Percentiles rank a stretch among this genome's conserved stretches.
Evolutionary conservation across 2,113 vertebrate species (phyloP).

Genomic region (Empidonax traillii): DNA sequence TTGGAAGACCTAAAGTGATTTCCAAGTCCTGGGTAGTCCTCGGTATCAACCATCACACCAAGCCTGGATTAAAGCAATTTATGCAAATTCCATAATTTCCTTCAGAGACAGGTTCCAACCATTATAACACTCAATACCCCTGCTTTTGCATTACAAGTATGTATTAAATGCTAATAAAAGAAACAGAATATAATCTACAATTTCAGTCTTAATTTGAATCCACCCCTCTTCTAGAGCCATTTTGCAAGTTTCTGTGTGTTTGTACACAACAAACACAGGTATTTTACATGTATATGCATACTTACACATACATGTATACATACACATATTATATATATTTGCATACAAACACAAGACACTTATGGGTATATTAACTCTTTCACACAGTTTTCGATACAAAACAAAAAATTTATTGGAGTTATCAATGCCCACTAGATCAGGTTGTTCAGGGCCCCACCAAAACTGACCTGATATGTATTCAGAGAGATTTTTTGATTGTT

Average conservation of each 20-base stretch:
- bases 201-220: fast-evolving
- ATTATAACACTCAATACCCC: fast-evolving
- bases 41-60: fast-evolving
- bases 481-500: not conserved
- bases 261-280: not conserved
- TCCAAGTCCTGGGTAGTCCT: not conserved
- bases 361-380: not conserved
- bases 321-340: not conserved
- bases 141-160: not conserved
- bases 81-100: not conserved
- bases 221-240: not conserved
- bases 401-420: not conserved
- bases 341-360: not conserved
- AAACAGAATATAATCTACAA: fast-evolving
- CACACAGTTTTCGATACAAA: not conserved
- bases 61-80: fast-evolving
- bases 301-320: not conserved
- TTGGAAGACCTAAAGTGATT: not conserved
- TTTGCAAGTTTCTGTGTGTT: not conserved
- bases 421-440: not conserved
- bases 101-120: not conserved
- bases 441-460: not conserved
- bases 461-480: not conserved
- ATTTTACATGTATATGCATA: fast-evolving
- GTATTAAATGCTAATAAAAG: not conserved